phyloP scores from a whole-genome alignment of 2,888 invertebrate species.

The Brachyopa scutellaris region DNA sequence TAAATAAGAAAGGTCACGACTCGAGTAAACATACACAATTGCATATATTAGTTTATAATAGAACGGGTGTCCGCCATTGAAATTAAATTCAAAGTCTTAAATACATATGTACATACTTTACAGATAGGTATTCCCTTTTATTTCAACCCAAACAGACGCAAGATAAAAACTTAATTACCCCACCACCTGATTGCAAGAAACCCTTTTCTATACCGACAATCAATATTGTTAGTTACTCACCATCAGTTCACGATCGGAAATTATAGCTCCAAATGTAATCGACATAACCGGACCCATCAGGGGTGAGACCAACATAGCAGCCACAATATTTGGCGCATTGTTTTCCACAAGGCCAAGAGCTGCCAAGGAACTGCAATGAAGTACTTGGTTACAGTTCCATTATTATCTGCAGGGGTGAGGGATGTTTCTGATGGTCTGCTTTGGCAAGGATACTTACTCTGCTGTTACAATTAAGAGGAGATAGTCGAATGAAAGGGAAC shows the following conservation, averaged over 20 bases:
- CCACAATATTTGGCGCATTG: slow-evolving; percentile 90
- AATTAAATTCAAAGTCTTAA: neutral
- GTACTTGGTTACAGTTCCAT: neutral
- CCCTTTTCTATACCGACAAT: neutral
- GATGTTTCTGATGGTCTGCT: neutral
- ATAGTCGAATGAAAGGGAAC: slow-evolving; percentile 91
- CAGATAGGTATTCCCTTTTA: neutral
- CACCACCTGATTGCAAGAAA: neutral
- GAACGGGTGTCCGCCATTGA: too few species aligned
- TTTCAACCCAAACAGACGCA: neutral
- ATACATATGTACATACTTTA: too few species aligned
- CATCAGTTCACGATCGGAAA: slow-evolving; percentile 87
- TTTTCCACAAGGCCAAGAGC: slow-evolving; percentile 92
- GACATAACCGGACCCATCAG: slow-evolving; percentile 94
- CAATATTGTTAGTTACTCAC: slow-evolving; percentile 77
- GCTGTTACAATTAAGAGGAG: slow-evolving; percentile 90
- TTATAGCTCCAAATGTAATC: slow-evolving; percentile 91
- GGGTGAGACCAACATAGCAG: slow-evolving; percentile 90
- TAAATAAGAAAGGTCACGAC: too few species aligned
- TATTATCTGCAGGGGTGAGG: neutral
- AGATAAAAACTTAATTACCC: slow-evolving; percentile 3
- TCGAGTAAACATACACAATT: too few species aligned
- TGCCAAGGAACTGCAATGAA: slow-evolving; percentile 87
- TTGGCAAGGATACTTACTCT: slow-evolving; percentile 85
- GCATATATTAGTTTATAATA: too few species aligned